Conservation (phyloP, 2,888 invertebrate species). For the Anoplius nigerrimus region DNA sequence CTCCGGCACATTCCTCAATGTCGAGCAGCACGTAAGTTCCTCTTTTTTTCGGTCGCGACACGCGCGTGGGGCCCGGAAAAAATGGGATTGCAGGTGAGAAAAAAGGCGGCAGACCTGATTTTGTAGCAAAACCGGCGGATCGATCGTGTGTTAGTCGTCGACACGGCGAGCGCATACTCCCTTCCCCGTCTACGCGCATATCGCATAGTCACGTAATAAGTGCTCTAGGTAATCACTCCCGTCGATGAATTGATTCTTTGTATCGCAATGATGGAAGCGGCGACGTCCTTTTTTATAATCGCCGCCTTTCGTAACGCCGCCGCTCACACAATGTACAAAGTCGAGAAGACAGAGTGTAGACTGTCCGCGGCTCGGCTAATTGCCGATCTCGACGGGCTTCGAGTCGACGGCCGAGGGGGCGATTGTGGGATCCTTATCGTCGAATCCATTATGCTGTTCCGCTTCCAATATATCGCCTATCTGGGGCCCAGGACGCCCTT, state of each 20-base stretch:
- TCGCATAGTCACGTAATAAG: constrained; percentile 44
- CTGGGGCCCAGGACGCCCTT: too few species aligned
- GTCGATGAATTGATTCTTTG: constrained; percentile 60
- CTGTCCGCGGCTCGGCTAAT: constrained; percentile 41
- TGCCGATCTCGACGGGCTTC: constrained; percentile 13
- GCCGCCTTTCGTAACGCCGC: constrained; percentile 16
- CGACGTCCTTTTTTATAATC: constrained; percentile 22
- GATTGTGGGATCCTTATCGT: constrained; percentile 25
- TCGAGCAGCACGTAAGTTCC: neutral
- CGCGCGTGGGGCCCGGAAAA: neutral
- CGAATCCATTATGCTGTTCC: neutral
- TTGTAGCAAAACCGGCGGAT: neutral
- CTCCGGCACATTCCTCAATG: neutral
- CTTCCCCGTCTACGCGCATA: constrained; percentile 26
- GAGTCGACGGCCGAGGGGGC: constrained; percentile 11
- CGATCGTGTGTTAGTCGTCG: neutral
- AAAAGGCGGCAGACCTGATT: too few species aligned
- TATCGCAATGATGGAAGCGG: constrained; percentile 31
- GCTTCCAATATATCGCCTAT: neutral
- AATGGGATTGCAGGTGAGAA: too few species aligned
- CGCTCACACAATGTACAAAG: constrained; percentile 45
- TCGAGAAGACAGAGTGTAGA: constrained; percentile 44
- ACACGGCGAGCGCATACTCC: constrained; percentile 1
- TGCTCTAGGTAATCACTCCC: constrained; percentile 50
- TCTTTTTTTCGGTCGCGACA: neutral